A percentile compares a stretch with the other conserved stretches of the same genome.
Evolutionary conservation across 2,113 vertebrate species (phyloP).

Genomic region (Bombycilla garrulus): DNA sequence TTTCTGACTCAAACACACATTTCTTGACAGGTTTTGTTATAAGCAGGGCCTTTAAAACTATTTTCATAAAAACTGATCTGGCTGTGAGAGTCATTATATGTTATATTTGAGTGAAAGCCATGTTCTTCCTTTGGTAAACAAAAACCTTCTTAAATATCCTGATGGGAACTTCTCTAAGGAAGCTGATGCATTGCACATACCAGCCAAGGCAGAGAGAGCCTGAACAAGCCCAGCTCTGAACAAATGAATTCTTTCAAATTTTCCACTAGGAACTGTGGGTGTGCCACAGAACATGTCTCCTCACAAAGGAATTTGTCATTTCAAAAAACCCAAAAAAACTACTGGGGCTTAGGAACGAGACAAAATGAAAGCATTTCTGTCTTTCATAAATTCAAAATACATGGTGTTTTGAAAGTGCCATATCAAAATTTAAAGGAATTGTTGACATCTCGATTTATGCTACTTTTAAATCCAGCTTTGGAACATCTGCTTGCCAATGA

Average conservation of each 20-base stretch:
- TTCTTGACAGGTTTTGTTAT: neutral
- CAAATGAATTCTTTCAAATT: neutral
- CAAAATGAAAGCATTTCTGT: neutral
- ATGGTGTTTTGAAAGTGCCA: neutral
- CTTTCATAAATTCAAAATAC: slow-evolving; percentile 24
- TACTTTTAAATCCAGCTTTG: slow-evolving; percentile 22
- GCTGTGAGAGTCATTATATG: neutral
- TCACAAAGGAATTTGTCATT: neutral
- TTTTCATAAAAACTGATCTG: neutral
- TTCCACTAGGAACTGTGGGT: neutral
- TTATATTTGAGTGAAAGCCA: neutral
- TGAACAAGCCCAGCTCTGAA: neutral
- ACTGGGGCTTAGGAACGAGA: neutral
- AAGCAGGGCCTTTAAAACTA: neutral
- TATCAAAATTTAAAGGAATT: slow-evolving; percentile 11
- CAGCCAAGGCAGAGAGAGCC: neutral
- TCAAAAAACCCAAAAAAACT: neutral
- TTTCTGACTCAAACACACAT: neutral
- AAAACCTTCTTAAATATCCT: neutral
- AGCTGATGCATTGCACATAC: neutral
- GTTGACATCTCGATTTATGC: slow-evolving; percentile 22
- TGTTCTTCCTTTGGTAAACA: neutral
- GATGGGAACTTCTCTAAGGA: neutral
- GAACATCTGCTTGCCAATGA: slow-evolving; percentile 9
- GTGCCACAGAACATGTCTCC: neutral